Evolutionary conservation across 1,140 invertebrate genomes (phyloP), one percentile per base, ranked within the genome.

Genomic region (Drosophila burlai): DNA sequence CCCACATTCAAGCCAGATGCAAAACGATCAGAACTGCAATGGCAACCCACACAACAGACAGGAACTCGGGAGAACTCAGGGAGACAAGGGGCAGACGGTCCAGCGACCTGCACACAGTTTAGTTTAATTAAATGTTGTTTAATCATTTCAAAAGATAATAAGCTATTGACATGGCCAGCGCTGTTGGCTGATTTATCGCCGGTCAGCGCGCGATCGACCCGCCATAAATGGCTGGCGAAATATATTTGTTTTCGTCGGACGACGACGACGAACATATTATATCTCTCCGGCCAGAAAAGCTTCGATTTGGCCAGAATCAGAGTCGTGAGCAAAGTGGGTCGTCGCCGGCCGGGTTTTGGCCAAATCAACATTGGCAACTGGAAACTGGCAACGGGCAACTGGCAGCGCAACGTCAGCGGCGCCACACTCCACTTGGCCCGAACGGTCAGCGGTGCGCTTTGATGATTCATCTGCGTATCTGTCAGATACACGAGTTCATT

Each of bases 401-500:
- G 57, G 60, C 38, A 49, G 29, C 47, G 40, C 55, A 58, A 43
- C 55, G 55, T 58, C 36, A 58, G 55, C 63, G 84, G 83, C 84
- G 83, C 83, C 84, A 89, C 83, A 86, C 83, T 84, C 67, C 66
- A 69, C 66, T 68, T 69, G 66, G 66, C 38, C n/a, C 38, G 66
- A 38, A 49, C 66, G 16, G 45, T 26, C 47, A 52, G 80, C 81
- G 57, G 84, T 61, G 29, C 43, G 36, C 81, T 89, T 89, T 89
- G 85, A 89, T 89, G 85, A 89, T 69, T 89, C 78, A 80, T 68
- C 83, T 68, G 73, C 68, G 83, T 87, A 87, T 83, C 83, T 89
- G 85, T 89, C 81, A 85, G 85, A 80, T 85, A 85, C 85, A 89
- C 90, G 86, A 89, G 85, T 89, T 89, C 85, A 89, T 89, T 89